These are phyloP conservation scores for Glaucidium brasilianum DNA, from an alignment of 2,113 vertebrate species.

Conservation along the genomic window DNA sequence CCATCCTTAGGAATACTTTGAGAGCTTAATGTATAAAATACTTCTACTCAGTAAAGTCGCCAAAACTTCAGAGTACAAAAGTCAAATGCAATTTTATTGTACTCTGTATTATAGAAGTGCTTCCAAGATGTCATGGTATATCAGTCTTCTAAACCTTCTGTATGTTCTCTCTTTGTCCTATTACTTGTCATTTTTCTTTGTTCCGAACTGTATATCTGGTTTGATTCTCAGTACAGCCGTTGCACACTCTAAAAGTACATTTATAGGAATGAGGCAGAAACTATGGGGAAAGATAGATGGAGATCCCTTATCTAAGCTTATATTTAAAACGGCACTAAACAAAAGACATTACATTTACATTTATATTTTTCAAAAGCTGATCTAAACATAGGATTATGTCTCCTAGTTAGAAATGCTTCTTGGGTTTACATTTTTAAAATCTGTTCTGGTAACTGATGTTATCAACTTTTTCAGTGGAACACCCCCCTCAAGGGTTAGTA, in stretches of 20 bases:
- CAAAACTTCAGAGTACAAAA: background rate
- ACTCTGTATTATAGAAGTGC: background rate
- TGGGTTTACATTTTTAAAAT: background rate
- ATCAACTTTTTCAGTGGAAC: background rate
- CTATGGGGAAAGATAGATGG: background rate
- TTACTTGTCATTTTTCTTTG: background rate
- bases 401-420: background rate
- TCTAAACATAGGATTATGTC: background rate
- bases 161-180: background rate
- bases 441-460: background rate
- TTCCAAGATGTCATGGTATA: background rate
- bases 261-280: background rate
- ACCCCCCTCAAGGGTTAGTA: background rate
- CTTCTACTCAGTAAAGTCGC: background rate
- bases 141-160: background rate
- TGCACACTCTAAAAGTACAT: background rate
- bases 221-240: background rate
- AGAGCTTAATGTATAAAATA: background rate
- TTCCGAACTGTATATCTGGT: background rate
- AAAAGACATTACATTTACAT: background rate
- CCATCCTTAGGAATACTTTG: background rate
- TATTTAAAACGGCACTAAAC: background rate
- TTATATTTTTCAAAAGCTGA: background rate
- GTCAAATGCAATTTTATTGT: background rate
- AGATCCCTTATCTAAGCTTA: background rate